Base-by-base conservation (phyloP, 2,797 vertebrate species). In the Otolemur crassicaudatus region DNA sequence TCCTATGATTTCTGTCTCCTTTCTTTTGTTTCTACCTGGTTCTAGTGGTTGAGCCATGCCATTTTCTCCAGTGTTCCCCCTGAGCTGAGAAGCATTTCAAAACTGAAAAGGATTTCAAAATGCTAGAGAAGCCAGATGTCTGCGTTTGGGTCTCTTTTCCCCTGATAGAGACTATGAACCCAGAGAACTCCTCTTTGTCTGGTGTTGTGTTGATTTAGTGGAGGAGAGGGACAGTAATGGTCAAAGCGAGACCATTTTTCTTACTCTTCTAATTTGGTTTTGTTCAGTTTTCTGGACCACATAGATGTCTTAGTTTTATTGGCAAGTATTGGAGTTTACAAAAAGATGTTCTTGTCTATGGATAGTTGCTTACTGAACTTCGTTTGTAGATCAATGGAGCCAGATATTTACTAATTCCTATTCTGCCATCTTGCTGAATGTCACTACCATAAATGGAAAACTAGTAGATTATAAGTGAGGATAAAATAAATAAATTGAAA, bases 391-490 rank as follows among this genome's bases (percentile, higher is more conserved):
- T 23, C 13, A 72, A 4, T 61, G 14, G 20, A 72, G 2, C 43
- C 12, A 27, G 37, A 75, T 14, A 31, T 73, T 73, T 43, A 37
- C 43, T 73, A 31, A 40, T 72, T 72, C 70, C 43, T 73, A 10
- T 88, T 82, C 43, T 4, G 11, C 60, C 12, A 56, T 81, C 10
- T 93, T 87, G n/a, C 43, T 72, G 67, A 70, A 70, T 25, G 7
- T 87, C 31, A 58, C 16, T 75, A 22, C 19, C 1, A 49, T 49
- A 90, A 4, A 3, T 73, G 2, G 65, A 81, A 90, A 91, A 37
- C 19, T 20, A 87, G 49, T 87, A 87, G 77, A 91, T 83, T 87
- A 72, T 46, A 96, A 77, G 4, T 56, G 46, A 94, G 4, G 14
- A 83, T 82, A 80, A 86, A 90, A 53, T 84, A n/a, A 46, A 19